These are phyloP conservation scores for Microtus ochrogaster DNA, from an alignment of 2,113 vertebrate species.

Conservation along the genomic window DNA sequence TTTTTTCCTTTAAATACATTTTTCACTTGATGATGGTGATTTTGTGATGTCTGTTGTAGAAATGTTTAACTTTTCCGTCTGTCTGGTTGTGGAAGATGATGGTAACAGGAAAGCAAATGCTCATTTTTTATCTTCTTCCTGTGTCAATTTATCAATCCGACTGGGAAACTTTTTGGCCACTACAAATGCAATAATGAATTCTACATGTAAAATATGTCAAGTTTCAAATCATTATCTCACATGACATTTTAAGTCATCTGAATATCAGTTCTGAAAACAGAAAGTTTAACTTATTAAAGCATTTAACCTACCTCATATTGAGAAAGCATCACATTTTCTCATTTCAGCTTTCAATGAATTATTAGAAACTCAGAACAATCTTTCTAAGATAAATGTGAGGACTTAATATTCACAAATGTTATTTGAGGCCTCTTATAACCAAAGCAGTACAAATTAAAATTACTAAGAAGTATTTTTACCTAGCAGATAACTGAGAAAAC, in stretches of 20 bases:
- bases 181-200: not conserved
- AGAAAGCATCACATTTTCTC: constrained; percentile 5
- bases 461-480: constrained; percentile 47
- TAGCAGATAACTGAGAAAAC: constrained; percentile 36
- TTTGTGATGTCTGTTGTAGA: not conserved
- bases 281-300: not conserved
- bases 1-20: not conserved
- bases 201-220: not conserved
- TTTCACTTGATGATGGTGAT: not conserved
- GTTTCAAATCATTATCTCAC: not conserved
- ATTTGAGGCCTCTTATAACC: constrained; percentile 39
- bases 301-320: not conserved
- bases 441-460: constrained; percentile 62
- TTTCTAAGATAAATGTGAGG: constrained; percentile 25
- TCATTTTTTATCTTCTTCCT: not conserved
- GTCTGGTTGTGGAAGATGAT: not conserved
- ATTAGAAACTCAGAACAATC: constrained; percentile 12
- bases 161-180: not conserved
- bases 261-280: not conserved
- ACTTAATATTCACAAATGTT: constrained; percentile 41
- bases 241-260: constrained; percentile 3
- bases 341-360: constrained; percentile 19
- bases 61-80: not conserved
- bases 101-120: not conserved
- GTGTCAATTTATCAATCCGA: not conserved